phyloP scores from a whole-genome alignment of 2,113 vertebrate species.

The Paramormyrops kingsleyae region DNA sequence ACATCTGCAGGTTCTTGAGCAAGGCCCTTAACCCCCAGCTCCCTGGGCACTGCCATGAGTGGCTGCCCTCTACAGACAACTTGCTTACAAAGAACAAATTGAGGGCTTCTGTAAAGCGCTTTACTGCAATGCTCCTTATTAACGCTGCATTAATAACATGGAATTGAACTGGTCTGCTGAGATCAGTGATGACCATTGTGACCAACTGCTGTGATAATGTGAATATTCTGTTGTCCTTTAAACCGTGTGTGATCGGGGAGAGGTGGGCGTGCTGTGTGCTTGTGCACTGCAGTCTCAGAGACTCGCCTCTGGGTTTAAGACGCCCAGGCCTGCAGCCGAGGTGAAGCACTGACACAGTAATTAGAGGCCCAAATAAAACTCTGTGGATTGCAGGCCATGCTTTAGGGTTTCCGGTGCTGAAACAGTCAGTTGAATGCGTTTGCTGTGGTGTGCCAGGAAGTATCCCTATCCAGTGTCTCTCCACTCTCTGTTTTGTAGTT shows the following conservation, averaged over 20 bases:
- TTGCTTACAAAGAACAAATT: too few relatives aligned
- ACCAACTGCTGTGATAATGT: background rate
- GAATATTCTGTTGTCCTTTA: background rate
- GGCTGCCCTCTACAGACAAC: too few relatives aligned
- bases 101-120: background rate
- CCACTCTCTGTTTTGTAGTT: background rate
- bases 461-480: background rate
- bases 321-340: constrained; percentile 35
- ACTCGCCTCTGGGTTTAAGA: constrained; percentile 30
- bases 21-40: too few relatives aligned
- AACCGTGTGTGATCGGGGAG: background rate
- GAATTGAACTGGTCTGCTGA: background rate
- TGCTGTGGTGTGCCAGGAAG: constrained; percentile 19
- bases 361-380: constrained; percentile 50
- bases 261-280: background rate
- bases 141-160: background rate
- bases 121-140: background rate
- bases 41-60: accelerated
- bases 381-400: constrained; percentile 40
- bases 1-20: too few relatives aligned
- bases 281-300: background rate
- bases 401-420: constrained; percentile 27
- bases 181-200: background rate
- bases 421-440: constrained; percentile 4
- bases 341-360: constrained; percentile 46